Conservation (phyloP, 2,113 vertebrate species). For the Bungarus multicinctus region DNA sequence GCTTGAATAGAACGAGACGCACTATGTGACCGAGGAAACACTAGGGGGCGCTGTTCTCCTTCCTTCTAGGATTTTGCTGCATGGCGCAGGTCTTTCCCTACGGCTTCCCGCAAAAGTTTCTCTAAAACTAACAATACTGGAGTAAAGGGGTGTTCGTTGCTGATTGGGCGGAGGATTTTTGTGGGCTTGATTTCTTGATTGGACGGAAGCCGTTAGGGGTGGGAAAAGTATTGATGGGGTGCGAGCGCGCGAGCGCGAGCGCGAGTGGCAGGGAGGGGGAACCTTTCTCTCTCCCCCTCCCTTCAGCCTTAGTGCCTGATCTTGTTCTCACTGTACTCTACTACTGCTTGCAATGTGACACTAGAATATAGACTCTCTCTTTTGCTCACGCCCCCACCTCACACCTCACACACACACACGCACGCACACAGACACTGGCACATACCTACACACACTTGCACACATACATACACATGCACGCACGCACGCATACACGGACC, state of each 20-base stretch:
- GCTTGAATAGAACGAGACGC: background rate
- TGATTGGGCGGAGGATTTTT: slow-evolving; percentile 67
- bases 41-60: slow-evolving; percentile 54
- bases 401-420: slow-evolving; percentile 40
- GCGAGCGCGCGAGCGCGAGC: background rate
- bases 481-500: slow-evolving; percentile 66
- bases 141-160: slow-evolving; percentile 58
- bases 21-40: slow-evolving; percentile 18
- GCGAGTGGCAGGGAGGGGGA: slow-evolving; percentile 38
- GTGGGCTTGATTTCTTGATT: slow-evolving; percentile 69
- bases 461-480: slow-evolving; percentile 67
- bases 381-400: background rate
- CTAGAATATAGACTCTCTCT: slow-evolving; percentile 50
- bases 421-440: slow-evolving; percentile 65
- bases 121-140: slow-evolving; percentile 68
- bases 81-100: slow-evolving; percentile 28
- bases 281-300: slow-evolving; percentile 40
- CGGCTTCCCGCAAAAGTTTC: slow-evolving; percentile 69
- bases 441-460: slow-evolving; percentile 63
- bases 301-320: slow-evolving; percentile 56
- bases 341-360: slow-evolving; percentile 69
- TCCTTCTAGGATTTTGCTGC: slow-evolving; percentile 24
- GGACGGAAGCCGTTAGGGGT: slow-evolving; percentile 68
- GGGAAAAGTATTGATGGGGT: slow-evolving; percentile 56
- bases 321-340: slow-evolving; percentile 50